These are phyloP conservation scores for Malurus leucopterus DNA, from an alignment of 2,797 vertebrate genomes.

Conservation along the genomic window DNA sequence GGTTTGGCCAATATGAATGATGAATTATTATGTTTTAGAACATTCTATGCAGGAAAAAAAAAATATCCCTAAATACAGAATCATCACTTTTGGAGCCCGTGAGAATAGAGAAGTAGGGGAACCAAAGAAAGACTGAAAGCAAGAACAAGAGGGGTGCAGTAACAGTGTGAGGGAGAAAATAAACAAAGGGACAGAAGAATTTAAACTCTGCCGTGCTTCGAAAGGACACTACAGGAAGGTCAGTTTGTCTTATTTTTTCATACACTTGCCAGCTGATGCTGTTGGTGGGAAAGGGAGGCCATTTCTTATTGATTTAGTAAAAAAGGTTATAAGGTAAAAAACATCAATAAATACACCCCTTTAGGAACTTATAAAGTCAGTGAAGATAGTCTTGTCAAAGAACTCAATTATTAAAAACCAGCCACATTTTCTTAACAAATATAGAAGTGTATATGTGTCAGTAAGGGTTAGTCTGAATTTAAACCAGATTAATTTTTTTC, in stretches of 20 bases:
- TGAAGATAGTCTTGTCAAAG: not conserved
- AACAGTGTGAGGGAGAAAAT: not conserved
- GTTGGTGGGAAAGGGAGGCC: fast-evolving
- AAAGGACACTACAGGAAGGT: not conserved
- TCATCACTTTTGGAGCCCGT: not conserved
- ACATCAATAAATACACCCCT: not conserved
- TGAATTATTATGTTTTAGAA: not conserved
- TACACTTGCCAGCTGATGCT: not conserved
- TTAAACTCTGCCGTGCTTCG: not conserved
- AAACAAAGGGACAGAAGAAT: not conserved
- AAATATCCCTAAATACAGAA: not conserved
- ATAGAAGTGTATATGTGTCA: fast-evolving
- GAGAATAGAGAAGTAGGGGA: not conserved
- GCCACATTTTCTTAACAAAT: not conserved
- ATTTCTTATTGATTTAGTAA: not conserved
- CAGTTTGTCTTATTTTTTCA: not conserved
- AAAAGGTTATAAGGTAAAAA: not conserved
- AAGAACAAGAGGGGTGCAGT: not conserved
- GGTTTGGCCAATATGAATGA: not conserved
- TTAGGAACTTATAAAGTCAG: not conserved
- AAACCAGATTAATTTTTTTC: not conserved
- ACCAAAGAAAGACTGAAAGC: not conserved
- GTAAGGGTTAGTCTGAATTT: not conserved
- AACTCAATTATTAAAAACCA: not conserved
- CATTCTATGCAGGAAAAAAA: not conserved